Conservation (phyloP, 1,140 invertebrate species). For the Heliothis subflexa region DNA sequence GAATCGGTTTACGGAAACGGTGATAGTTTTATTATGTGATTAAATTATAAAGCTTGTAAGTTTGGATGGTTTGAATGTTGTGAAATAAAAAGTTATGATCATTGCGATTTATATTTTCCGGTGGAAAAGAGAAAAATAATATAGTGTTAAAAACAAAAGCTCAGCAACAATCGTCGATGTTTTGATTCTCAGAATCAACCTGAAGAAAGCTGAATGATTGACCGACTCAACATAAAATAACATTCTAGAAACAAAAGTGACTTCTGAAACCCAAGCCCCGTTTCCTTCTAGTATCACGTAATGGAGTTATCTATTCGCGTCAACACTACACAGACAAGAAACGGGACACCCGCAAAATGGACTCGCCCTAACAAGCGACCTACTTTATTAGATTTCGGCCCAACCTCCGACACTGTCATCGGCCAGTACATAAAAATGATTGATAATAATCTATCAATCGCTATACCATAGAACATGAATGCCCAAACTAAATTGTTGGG, state of each 20-base stretch:
- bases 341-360: slow-evolving; percentile 39
- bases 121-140: not conserved
- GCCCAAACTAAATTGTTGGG: slow-evolving; percentile 9
- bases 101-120: not conserved
- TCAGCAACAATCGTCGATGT: no score
- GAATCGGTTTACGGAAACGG: slow-evolving; percentile 20
- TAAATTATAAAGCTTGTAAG: not conserved
- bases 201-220: no score
- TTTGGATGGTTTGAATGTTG: not conserved
- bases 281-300: slow-evolving; percentile 36
- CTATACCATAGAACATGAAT: slow-evolving; percentile 5
- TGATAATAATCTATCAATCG: slow-evolving; percentile 48
- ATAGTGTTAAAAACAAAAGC: no score
- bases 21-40: slow-evolving; percentile 32
- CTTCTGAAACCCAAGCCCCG: slow-evolving; percentile 31
- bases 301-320: slow-evolving; percentile 47
- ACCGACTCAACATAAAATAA: not conserved
- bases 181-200: no score
- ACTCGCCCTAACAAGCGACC: slow-evolving; percentile 44
- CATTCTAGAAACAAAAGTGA: slow-evolving; percentile 20
- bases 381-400: slow-evolving; percentile 49
- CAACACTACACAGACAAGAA: slow-evolving; percentile 17
- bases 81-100: not conserved
- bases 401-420: slow-evolving; percentile 30
- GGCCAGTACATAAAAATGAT: slow-evolving; percentile 38